Conservation (phyloP, 2,888 invertebrate genomes). For the Allophyes oxyacanthae region DNA sequence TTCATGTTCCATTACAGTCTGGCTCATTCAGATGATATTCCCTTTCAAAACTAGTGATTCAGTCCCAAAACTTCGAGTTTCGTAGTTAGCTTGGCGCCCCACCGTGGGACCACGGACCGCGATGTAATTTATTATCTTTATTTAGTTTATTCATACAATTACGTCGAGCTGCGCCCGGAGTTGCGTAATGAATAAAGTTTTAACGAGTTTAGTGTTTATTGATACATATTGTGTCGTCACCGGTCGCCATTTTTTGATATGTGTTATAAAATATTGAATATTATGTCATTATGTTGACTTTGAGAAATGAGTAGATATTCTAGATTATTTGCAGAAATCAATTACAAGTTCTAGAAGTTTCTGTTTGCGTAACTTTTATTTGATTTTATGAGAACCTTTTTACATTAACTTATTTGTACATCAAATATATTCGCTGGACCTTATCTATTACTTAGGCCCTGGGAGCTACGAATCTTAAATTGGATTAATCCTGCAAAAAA, state of each 20-base stretch:
- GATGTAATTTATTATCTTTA: conserved; percentile 44
- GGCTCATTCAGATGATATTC: conserved; percentile 21
- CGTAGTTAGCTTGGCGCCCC: conserved; percentile 38
- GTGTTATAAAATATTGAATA: conserved; percentile 27
- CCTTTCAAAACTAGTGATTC: conserved; percentile 15
- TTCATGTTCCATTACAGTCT: conserved; percentile 6
- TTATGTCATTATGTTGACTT: conserved; percentile 13
- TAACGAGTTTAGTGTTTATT: conserved; percentile 49
- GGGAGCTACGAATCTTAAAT: too few species aligned
- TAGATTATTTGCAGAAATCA: conserved; percentile 2
- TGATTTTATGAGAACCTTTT: background rate
- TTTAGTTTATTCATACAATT: conserved; percentile 49
- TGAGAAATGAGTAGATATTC: background rate
- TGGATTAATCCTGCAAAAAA: too few species aligned
- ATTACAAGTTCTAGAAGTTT: conserved; percentile 1
- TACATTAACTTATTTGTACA: too few species aligned
- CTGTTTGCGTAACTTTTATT: background rate
- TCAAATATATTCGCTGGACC: too few species aligned
- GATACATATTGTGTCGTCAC: conserved; percentile 31
- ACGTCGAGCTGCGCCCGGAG: conserved; percentile 24
- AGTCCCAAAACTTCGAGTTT: conserved; percentile 35
- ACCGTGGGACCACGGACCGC: conserved; percentile 33
- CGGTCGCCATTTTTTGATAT: conserved; percentile 14
- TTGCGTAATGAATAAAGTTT: conserved; percentile 56
- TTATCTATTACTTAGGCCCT: too few species aligned